phyloP scores from a whole-genome alignment of 2,113 vertebrate species.

The Peromyscus californicus region DNA sequence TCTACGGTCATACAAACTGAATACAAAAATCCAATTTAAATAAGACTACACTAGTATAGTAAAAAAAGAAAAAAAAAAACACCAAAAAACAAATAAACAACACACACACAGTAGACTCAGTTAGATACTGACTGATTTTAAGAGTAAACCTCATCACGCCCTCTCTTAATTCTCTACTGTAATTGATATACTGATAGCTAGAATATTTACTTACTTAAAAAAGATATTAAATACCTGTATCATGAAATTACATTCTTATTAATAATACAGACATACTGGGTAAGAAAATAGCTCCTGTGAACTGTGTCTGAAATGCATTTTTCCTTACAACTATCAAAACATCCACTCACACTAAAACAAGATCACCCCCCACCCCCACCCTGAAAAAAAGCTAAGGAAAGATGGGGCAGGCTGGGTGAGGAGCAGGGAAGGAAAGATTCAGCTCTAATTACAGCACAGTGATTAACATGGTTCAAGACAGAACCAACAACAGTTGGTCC shows the following conservation, averaged over 20 bases:
- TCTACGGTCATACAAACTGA: conserved; percentile 86
- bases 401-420: conserved; percentile 69
- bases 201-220: conserved; percentile 86
- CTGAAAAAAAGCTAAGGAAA: conserved; percentile 80
- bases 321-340: conserved; percentile 80
- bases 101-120: conserved; percentile 87
- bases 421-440: conserved; percentile 74
- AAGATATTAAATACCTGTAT: conserved; percentile 90
- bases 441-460: conserved; percentile 89
- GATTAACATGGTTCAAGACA: conserved; percentile 89
- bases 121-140: conserved; percentile 87
- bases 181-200: conserved; percentile 86
- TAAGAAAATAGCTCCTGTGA: conserved; percentile 91
- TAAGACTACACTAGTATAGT: conserved; percentile 86
- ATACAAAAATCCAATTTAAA: conserved; percentile 87
- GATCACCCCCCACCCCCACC: conserved; percentile 52
- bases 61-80: conserved; percentile 85
- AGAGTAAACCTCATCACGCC: conserved; percentile 82
- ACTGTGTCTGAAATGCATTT: conserved; percentile 89
- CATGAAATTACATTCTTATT: conserved; percentile 90
- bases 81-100: conserved; percentile 82
- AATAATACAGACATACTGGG: conserved; percentile 86
- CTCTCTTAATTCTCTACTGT: conserved; percentile 85
- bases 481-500: conserved; percentile 89
- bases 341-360: conserved; percentile 84